phyloP scores from a whole-genome alignment of 2,888 invertebrate genomes.

The Calameuta idolon region DNA sequence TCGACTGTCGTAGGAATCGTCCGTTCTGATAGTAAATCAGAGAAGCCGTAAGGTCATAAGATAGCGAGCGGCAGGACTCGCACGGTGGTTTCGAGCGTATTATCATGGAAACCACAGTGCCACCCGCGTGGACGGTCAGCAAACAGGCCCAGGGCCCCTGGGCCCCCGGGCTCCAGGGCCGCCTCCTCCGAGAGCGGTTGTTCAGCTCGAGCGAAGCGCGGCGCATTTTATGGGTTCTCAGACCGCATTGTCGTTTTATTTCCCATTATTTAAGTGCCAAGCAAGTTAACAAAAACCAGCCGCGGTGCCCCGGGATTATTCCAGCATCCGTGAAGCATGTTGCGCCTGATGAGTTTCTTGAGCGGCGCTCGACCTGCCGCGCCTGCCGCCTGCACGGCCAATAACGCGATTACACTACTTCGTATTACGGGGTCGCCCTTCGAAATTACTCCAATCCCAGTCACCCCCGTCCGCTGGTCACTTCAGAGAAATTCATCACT shows the following conservation, averaged over 20 bases:
- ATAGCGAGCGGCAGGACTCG: slow-evolving; percentile 17
- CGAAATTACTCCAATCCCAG: background rate
- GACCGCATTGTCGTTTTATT: slow-evolving; percentile 46
- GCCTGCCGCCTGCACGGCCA: slow-evolving; percentile 24
- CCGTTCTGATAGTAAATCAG: slow-evolving; percentile 9
- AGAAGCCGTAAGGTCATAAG: slow-evolving; percentile 34
- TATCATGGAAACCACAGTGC: slow-evolving; percentile 41
- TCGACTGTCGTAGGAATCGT: background rate
- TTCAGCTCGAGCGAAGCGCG: slow-evolving; percentile 27
- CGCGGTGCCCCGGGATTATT: slow-evolving; percentile 36
- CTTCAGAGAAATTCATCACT: background rate
- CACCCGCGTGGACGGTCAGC: slow-evolving; percentile 44
- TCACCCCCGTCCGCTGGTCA: slow-evolving; percentile 13
- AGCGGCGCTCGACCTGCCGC: slow-evolving; percentile 6
- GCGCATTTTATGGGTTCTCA: slow-evolving; percentile 40
- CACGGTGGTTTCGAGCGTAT: slow-evolving; percentile 24
- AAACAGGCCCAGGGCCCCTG: slow-evolving; percentile 26
- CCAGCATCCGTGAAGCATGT: slow-evolving; percentile 27
- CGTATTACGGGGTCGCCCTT: background rate
- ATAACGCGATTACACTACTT: slow-evolving; percentile 28
- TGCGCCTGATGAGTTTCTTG: slow-evolving; percentile 37
- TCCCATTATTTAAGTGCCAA: slow-evolving; percentile 45
- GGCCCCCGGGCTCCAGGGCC: background rate
- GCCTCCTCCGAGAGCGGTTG: slow-evolving; percentile 17
- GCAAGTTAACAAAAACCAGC: slow-evolving; percentile 41